phyloP scores from a whole-genome alignment of 2,113 vertebrate species.

The Chionomys nivalis region DNA sequence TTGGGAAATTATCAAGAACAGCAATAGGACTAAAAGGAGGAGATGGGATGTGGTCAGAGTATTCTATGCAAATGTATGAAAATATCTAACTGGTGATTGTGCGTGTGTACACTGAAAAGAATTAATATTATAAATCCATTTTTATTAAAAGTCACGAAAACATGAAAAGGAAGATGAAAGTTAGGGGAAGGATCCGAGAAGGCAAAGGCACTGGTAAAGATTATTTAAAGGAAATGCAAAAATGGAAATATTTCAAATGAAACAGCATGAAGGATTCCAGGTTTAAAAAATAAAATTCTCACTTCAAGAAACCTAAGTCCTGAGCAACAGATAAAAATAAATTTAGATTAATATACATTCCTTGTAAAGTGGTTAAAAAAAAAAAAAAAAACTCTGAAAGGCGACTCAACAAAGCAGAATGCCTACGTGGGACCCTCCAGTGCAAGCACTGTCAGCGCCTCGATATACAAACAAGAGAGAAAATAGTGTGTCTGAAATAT shows the following conservation, averaged over 20 bases:
- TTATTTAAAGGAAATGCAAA: background rate
- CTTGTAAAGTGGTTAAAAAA: constrained; percentile 50
- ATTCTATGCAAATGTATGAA: background rate
- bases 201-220: background rate
- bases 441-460: background rate
- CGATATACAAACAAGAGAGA: background rate
- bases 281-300: background rate
- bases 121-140: background rate
- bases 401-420: background rate
- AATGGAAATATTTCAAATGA: background rate
- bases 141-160: background rate
- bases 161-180: background rate
- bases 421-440: background rate
- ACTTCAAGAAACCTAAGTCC: constrained; percentile 14
- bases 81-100: background rate
- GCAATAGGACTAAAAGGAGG: background rate
- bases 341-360: background rate
- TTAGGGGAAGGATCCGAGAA: background rate
- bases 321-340: background rate
- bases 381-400: constrained; percentile 45
- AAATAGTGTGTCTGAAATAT: background rate
- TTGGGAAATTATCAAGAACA: background rate
- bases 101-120: background rate
- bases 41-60: background rate
- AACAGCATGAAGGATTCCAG: background rate